Base-by-base conservation (phyloP, 2,888 invertebrate genomes). In the Norana najaformis region DNA sequence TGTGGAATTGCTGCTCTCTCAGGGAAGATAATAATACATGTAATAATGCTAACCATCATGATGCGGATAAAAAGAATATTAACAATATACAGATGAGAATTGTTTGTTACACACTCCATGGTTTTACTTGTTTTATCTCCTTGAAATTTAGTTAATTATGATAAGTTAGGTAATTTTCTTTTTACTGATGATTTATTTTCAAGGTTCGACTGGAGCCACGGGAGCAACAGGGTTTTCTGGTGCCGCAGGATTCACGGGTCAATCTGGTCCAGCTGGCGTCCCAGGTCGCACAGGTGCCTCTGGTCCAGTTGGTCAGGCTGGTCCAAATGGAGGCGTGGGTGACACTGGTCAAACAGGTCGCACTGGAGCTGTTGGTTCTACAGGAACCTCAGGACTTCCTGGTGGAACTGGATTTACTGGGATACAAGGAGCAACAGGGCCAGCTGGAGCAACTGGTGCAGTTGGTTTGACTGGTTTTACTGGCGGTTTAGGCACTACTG, bases 251-350 rank as follows among this genome's bases (percentile, higher is more conserved):
- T 18, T 37, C 35, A 35, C 20, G 0, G 85, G 85, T 85, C 85
- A 35, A 20, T 36, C 85, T 14, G 85, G 85, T 85, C 36, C 85
- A 23, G 85, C 23, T 85, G 85, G 85, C 5, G 34, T 47, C 11
- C 30, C 34, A 14, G 90, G 90, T 88, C 88, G 47, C 14, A 36
- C 34, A 20, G 91, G 91, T 14, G 16, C n/a, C 11, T 13, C 13
- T n/a, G 91, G 91, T 88, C 37, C 53, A 16, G n/a, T 89, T 39
- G 91, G 91, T 20, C 90, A 88, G 37, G 35, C 69, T 23, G 91
- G 91, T 85, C 39, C 90, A 83, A 38, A 38, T 88, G 90, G 90
- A 36, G 30, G 37, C 69, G 38, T n/a, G 14, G 91, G 91, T 83
- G 90, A 83, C 34, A 88, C 89, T 18, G 91, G 91, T 69, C 41